Conservation (phyloP, 2,888 invertebrate species). For the Hybos culiciformis region DNA sequence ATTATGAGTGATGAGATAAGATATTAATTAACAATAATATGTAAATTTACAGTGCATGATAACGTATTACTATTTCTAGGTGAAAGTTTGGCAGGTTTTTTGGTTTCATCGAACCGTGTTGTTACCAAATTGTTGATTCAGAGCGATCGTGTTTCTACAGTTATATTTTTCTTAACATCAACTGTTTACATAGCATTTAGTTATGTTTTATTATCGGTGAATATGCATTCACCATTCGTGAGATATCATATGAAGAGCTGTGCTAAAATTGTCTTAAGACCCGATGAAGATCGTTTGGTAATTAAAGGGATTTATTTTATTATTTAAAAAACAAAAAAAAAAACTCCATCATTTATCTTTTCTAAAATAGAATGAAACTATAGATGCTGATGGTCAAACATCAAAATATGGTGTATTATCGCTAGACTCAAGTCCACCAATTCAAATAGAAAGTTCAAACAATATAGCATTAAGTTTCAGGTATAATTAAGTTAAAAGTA, state of each 20-base stretch:
- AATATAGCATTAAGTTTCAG: slow-evolving; percentile 52
- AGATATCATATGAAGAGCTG: slow-evolving; percentile 68
- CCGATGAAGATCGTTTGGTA: slow-evolving; percentile 55
- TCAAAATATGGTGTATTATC: slow-evolving; percentile 63
- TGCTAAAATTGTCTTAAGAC: slow-evolving; percentile 65
- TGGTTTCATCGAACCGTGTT: slow-evolving; percentile 74
- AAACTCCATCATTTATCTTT: slow-evolving; percentile 13
- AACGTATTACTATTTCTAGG: no score
- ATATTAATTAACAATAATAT: no score
- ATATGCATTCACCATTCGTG: slow-evolving; percentile 68
- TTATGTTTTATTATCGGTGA: slow-evolving; percentile 61
- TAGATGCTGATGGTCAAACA: slow-evolving; percentile 38
- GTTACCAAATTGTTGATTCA: slow-evolving; percentile 65
- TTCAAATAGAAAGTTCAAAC: slow-evolving; percentile 31
- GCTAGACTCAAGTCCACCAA: slow-evolving; percentile 54
- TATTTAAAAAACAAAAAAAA: neutral
- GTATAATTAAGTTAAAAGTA: slow-evolving; percentile 5
- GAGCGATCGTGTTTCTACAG: slow-evolving; percentile 67
- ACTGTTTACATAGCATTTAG: slow-evolving; percentile 63
- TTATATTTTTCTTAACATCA: slow-evolving; percentile 74
- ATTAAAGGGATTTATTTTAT: slow-evolving; percentile 4
- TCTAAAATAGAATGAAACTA: slow-evolving; percentile 52
- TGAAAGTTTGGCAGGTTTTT: slow-evolving; percentile 77
- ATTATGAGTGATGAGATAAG: no score
- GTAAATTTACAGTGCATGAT: no score